Conservation (phyloP, 2,113 vertebrate species). For the Chaetodon auriga region DNA sequence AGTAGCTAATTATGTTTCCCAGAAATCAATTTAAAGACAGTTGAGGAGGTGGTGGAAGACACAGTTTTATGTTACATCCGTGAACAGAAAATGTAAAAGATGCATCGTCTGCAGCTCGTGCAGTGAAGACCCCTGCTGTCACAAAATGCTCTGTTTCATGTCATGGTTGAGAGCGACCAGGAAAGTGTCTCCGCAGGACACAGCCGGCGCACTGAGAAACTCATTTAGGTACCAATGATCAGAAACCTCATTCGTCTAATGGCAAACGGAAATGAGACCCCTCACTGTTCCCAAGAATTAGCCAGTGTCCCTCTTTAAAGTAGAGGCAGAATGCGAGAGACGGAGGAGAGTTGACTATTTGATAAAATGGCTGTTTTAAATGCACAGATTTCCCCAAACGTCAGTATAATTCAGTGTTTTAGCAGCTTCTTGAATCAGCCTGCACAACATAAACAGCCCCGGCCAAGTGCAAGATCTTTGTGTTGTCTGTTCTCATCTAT, state of each 20-base stretch:
- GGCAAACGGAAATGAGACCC: slow-evolving; percentile 58
- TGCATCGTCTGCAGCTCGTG: slow-evolving; percentile 12
- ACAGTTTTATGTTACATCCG: neutral
- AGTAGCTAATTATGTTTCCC: slow-evolving; percentile 2
- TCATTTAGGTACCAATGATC: slow-evolving; percentile 61
- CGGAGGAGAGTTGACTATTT: slow-evolving; percentile 25
- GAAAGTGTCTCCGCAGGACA: slow-evolving; percentile 60
- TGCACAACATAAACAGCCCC: slow-evolving; percentile 7
- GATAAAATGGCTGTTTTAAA: slow-evolving; percentile 17
- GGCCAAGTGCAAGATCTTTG: neutral
- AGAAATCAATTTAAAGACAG: slow-evolving; percentile 5
- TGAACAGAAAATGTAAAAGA: slow-evolving; percentile 23
- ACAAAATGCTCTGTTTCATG: slow-evolving; percentile 63
- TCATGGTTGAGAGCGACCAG: slow-evolving; percentile 58
- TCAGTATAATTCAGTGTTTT: neutral
- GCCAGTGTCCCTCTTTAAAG: slow-evolving; percentile 35
- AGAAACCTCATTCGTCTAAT: slow-evolving; percentile 60
- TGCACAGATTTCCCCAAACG: no score
- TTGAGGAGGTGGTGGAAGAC: neutral
- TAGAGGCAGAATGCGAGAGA: neutral
- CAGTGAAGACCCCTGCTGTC: slow-evolving; percentile 50
- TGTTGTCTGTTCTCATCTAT: neutral
- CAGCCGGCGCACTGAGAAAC: slow-evolving; percentile 53
- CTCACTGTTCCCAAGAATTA: slow-evolving; percentile 57
- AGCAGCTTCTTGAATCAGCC: neutral